Conservation (phyloP, 2,113 vertebrate genomes). For the Azemiops feae region DNA sequence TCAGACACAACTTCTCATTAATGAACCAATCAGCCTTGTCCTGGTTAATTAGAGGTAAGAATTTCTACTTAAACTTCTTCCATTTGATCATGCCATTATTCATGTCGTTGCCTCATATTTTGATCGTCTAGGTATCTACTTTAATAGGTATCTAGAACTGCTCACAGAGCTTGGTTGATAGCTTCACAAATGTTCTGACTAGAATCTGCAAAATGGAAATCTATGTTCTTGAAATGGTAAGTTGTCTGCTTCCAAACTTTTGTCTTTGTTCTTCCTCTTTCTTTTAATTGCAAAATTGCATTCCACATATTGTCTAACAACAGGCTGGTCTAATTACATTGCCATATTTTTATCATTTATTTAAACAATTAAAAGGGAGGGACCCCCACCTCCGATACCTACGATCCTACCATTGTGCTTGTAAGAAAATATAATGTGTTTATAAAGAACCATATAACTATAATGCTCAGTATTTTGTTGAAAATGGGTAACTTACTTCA, state of each 20-base stretch:
- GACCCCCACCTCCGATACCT: neutral
- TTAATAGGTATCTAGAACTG: neutral
- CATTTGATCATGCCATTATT: neutral
- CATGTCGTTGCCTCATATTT: neutral
- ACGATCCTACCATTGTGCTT: neutral
- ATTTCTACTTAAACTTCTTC: neutral
- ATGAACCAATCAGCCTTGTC: neutral
- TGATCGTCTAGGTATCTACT: neutral
- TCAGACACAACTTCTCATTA: neutral
- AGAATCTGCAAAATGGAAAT: neutral
- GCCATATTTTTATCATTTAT: neutral
- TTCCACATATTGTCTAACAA: neutral
- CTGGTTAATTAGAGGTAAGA: neutral
- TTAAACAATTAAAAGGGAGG: neutral
- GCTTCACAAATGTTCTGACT: neutral
- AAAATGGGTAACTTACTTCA: slow-evolving; percentile 84
- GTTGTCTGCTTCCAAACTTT: neutral
- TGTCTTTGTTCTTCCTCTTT: neutral
- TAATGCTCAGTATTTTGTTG: neutral
- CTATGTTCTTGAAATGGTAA: neutral
- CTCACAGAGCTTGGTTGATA: neutral
- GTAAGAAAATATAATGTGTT: neutral
- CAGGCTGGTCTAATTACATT: neutral
- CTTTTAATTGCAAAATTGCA: neutral
- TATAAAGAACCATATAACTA: neutral